These are phyloP conservation scores for Agriopis marginaria DNA, from an alignment of 2,888 invertebrate genomes.

Conservation along the genomic window DNA sequence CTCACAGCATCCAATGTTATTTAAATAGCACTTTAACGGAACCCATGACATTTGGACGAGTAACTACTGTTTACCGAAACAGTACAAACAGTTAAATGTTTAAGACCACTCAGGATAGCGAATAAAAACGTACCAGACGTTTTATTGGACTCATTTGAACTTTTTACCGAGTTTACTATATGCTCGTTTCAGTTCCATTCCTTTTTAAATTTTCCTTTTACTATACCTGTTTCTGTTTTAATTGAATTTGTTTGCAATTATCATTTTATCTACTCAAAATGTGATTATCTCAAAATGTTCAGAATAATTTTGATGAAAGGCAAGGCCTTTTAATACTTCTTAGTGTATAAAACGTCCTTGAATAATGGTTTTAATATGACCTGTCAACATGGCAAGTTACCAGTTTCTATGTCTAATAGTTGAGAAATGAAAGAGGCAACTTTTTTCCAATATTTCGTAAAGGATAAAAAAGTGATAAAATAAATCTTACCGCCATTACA, in stretches of 20 bases:
- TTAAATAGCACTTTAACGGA: conserved; percentile 32
- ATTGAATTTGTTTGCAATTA: neutral
- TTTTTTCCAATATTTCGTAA: too few relatives aligned
- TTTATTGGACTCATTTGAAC: conserved; percentile 26
- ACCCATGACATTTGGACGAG: conserved; percentile 17
- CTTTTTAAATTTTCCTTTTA: conserved; percentile 3
- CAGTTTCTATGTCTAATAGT: too few relatives aligned
- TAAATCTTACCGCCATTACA: too few relatives aligned
- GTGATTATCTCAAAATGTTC: too few relatives aligned
- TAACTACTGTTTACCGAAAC: conserved; percentile 29
- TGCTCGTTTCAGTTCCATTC: conserved; percentile 10
- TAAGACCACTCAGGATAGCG: conserved; percentile 21
- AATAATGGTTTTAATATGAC: too few relatives aligned
- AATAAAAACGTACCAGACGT: conserved; percentile 23
- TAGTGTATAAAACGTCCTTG: too few relatives aligned
- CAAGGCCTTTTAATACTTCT: too few relatives aligned
- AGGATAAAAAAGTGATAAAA: too few relatives aligned
- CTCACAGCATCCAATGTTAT: conserved; percentile 45
- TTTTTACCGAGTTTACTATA: conserved; percentile 17
- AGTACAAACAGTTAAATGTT: conserved; percentile 23
- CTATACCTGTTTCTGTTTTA: neutral
- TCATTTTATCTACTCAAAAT: neutral
- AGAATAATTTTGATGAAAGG: too few relatives aligned
- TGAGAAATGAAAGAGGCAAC: too few relatives aligned
- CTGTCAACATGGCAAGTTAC: too few relatives aligned